Evolutionary conservation across 2,888 invertebrate genomes (phyloP), one percentile per base, ranked within the genome.

Genomic region (Rhagonycha lutea): DNA sequence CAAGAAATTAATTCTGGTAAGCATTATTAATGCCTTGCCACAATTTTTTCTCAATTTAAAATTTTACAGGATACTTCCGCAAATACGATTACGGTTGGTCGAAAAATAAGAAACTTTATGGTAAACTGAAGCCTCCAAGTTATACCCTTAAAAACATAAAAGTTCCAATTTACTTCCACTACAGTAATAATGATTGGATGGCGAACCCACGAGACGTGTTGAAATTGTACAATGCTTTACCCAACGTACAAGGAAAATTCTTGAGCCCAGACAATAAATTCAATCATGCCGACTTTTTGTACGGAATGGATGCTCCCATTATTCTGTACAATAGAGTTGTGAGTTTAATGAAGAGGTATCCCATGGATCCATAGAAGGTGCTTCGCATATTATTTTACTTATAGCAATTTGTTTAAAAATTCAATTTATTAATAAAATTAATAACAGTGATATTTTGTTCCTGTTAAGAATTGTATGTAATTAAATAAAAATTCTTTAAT

Each of bases 221-320:
- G 14, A 28, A 61, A 11, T 29, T 74, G n/a, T 24, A 26, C 24
- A 70, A 69, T 7, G 7, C 11, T 14, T 11, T 76, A 12, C 18
- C 32, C 2, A 76, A 73, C 23, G 73, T 75, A 1, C 11, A n/a
- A 60, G 89, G 88, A 5, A 88, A 89, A 78, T 90, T 90, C 84
- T 84, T 89, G 28, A 88, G 92, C 1, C 87, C 89, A 0, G 84
- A 89, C 81, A 80, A 86, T 0, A 85, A 84, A 2, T 93, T 92
- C 81, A 92, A 90, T 82, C 93, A 93, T 83, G 80, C 92, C 65
- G 93, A 93, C 82, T 93, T 91, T 82, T 84, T 91, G 70, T 92
- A 91, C 90, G 92, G 90, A n/a, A 90, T 90, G 14, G 88, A 92
- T 4, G 75, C 75, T 61, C 26, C 28, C 26, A n/a, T 3, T 9